Evolutionary conservation across 2,888 invertebrate genomes (phyloP).

Genomic region (Dynastes grantii): DNA sequence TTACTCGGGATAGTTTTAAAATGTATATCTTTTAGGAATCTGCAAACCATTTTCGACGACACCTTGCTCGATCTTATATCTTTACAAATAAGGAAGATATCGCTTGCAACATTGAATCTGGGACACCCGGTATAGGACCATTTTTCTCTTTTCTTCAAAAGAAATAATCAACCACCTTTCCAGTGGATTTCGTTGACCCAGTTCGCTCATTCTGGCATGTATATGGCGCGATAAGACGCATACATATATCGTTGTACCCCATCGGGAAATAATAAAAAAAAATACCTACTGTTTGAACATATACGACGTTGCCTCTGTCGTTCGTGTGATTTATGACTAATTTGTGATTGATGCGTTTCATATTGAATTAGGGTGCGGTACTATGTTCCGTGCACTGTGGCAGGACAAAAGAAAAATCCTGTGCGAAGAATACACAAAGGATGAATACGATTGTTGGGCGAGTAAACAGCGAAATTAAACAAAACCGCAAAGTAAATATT

Average conservation of each 20-base stretch:
- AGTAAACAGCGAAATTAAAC: conserved; percentile 36
- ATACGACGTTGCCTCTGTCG: conserved; percentile 21
- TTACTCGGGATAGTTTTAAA: no score
- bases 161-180: background rate
- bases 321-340: conserved; percentile 45
- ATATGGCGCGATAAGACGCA: conserved; percentile 20
- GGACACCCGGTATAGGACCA: no score
- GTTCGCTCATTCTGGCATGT: conserved; percentile 4
- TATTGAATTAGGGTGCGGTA: conserved; percentile 34
- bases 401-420: conserved; percentile 37
- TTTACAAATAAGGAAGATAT: no score
- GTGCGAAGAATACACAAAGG: conserved; percentile 46
- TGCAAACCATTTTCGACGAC: no score
- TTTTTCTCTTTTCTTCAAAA: no score
- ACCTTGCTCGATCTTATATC: no score
- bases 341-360: conserved; percentile 47
- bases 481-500: conserved; percentile 29
- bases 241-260: background rate
- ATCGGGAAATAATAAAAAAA: conserved; percentile 26
- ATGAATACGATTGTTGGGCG: conserved; percentile 27
- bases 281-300: conserved; percentile 23
- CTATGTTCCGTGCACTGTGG: background rate
- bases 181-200: background rate
- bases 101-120: no score
- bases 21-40: no score